phyloP scores from a whole-genome alignment of 2,888 invertebrate species.

The Bursaphelenchus okinawaensis region DNA sequence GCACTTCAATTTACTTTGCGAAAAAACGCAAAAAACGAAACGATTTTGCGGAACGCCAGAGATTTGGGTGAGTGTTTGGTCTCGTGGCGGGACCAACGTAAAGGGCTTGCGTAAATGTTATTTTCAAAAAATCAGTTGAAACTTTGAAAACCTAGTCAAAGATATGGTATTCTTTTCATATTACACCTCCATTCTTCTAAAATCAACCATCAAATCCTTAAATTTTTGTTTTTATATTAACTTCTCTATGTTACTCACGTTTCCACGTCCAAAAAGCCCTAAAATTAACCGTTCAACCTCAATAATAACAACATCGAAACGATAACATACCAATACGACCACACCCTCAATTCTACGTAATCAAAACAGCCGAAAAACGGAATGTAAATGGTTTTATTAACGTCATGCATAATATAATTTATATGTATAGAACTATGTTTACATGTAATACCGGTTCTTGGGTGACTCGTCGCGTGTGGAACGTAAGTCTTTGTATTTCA shows the following conservation, averaged over 20 bases:
- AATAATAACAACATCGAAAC: too few relatives aligned
- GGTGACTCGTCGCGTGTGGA: neutral
- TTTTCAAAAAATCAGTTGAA: neutral
- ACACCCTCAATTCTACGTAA: neutral
- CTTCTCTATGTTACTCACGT: too few relatives aligned
- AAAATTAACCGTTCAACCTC: too few relatives aligned
- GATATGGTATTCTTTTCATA: too few relatives aligned
- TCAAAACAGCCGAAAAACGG: neutral
- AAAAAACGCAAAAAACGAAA: too few relatives aligned
- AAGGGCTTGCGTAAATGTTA: neutral
- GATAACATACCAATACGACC: too few relatives aligned
- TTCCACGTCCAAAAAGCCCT: too few relatives aligned
- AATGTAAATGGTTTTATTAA: neutral
- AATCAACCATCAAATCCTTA: too few relatives aligned
- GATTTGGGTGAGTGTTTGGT: neutral
- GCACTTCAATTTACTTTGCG: too few relatives aligned
- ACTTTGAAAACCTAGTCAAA: neutral
- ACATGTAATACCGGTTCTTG: neutral
- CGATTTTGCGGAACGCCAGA: neutral
- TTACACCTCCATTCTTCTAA: too few relatives aligned
- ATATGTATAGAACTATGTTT: neutral
- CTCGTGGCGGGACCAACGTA: neutral
- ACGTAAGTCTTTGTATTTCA: slow-evolving; percentile 4
- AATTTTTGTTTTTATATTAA: too few relatives aligned
- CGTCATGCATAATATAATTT: neutral